Base-by-base conservation (phyloP, 2,113 vertebrate species). In the Caranx melampygus region DNA sequence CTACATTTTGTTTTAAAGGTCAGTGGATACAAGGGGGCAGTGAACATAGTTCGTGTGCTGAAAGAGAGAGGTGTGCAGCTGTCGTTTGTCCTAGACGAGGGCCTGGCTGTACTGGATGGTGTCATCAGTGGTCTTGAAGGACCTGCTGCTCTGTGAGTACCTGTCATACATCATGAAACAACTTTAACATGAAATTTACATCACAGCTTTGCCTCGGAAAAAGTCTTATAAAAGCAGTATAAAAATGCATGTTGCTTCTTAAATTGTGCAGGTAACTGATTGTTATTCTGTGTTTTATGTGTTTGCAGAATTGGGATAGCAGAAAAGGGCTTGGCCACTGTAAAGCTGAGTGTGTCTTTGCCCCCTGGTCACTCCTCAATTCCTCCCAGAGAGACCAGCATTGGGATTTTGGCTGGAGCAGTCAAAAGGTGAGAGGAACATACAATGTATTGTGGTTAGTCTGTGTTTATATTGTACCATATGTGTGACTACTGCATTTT, bases 401-500 rank as follows among this genome's bases (percentile, higher is more conserved):
- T 99, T 77, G 97, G 98, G 64, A 96, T 99, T 89, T 95, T 99
- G 11, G 95, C 97, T 55, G 94, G 95, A 58, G 97, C 98, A 0
- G 81, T 99, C 60, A 94, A 95, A 94, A 96, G 95, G 98, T 98
- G 61, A 94, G 89, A 72, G 26, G 12, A 34, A 9, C 4, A 12
- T 55, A 2, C 0, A 6, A 61, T 72, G 7, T 34, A 14, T 57
- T 54, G 0, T 67, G n/a, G 0, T 72, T 54, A 1, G 15, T 72
- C 21, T 76, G 5, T 77, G 31, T 66, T 44, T 9, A 60, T 13
- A 42, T 31, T 59, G 6, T 45, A 18, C 0, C 1, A 31, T 9
- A 49, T 58, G 10, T 76, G 51, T 47, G 14, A 37, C 16, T 77
- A 33, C 2, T 51, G 40, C 2, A 62, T 34, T 35, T 75, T 6